These are phyloP conservation scores for Macrotus californicus DNA, from an alignment of 2,113 vertebrate species.

Conservation along the genomic window DNA sequence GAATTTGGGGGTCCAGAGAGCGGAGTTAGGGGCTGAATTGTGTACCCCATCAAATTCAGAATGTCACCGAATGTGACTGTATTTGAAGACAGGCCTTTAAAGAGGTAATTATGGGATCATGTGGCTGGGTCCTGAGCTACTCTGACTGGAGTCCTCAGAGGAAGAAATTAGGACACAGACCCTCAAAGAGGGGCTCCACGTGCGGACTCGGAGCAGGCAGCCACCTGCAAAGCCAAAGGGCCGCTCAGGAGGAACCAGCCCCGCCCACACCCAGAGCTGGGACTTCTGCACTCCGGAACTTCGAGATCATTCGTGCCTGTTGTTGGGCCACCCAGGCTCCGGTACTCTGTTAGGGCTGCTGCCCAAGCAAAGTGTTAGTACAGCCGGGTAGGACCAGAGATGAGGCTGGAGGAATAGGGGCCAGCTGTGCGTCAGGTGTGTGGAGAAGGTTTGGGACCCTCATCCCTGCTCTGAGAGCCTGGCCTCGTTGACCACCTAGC, in stretches of 20 bases:
- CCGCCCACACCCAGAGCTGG: not conserved
- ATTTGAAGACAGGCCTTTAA: not conserved
- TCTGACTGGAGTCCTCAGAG: not conserved
- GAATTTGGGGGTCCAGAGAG: not conserved
- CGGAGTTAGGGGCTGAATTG: not conserved
- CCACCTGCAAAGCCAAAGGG: too few relatives aligned
- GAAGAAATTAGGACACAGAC: not conserved
- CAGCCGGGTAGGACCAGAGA: not conserved
- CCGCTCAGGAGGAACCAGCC: not conserved
- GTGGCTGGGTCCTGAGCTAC: not conserved
- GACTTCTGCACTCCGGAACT: not conserved
- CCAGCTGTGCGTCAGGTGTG: not conserved
- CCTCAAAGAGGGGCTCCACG: accelerated
- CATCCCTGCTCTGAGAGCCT: not conserved
- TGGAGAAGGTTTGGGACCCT: not conserved
- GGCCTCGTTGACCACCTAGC: not conserved
- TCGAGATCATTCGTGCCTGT: not conserved
- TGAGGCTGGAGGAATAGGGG: not conserved
- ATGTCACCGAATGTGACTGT: not conserved
- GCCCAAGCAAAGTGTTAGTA: too few relatives aligned
- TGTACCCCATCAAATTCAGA: not conserved
- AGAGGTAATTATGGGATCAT: not conserved
- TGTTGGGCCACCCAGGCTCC: not conserved
- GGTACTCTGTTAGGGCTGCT: not conserved
- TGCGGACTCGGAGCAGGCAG: not conserved